Conservation (phyloP, 2,113 vertebrate species). For the Coptodon rendalli region DNA sequence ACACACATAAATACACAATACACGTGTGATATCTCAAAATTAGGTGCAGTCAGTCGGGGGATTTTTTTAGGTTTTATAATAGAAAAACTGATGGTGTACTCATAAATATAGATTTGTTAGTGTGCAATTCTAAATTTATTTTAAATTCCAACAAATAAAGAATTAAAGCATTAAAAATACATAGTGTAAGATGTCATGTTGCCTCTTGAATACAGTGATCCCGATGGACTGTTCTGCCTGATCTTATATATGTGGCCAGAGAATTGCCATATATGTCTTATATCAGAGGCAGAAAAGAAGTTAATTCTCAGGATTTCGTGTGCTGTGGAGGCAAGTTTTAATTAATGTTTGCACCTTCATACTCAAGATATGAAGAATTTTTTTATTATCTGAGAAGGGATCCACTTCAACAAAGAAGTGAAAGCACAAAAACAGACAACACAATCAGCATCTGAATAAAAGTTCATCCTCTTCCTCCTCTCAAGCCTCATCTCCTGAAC, state of each 20-base stretch:
- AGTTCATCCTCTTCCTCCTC: not conserved
- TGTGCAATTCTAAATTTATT: not conserved
- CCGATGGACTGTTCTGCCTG: not conserved
- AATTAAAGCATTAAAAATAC: not conserved
- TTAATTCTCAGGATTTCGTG: not conserved
- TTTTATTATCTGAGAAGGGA: not conserved
- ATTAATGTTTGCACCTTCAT: not conserved
- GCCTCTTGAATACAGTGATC: not conserved
- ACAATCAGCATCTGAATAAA: not conserved
- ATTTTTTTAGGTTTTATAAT: not conserved
- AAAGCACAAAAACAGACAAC: not conserved
- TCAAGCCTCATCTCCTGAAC: not conserved
- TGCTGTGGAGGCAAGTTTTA: not conserved
- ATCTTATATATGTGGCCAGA: not conserved
- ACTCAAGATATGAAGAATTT: not conserved
- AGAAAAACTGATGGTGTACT: not conserved
- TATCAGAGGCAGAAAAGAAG: not conserved
- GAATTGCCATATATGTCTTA: not conserved
- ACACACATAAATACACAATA: not conserved
- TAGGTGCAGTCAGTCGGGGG: accelerated
- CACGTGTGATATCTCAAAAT: not conserved
- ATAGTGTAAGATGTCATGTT: not conserved
- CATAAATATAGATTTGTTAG: not conserved
- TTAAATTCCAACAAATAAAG: not conserved
- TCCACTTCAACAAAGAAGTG: not conserved